Evolutionary conservation across 2,113 vertebrate species (phyloP), one percentile per base, ranked within the genome.

Genomic region (Ciconia stormi): DNA sequence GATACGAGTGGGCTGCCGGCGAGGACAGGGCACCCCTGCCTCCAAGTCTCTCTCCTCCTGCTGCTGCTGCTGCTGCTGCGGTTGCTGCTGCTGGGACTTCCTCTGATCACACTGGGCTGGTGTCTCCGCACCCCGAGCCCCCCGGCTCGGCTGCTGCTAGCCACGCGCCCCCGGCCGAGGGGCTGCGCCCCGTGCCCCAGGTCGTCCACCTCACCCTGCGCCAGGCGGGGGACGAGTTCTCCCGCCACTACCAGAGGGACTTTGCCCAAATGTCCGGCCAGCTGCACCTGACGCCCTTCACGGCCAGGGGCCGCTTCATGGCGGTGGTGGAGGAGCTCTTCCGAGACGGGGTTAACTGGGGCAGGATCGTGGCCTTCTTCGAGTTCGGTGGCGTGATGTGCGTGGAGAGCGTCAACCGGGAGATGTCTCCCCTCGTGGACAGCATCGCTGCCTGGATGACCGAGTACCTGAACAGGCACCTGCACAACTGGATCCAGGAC

Each of bases 341-440:
- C 98, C 98, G 99, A 97, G 99, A 99, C 22, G 99, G 99, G 26
- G 98, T 99, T 83, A 99, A 99, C 98, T 99, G 99, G 99, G 99
- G 99, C 76, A 98, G 99, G 93, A 99, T 99, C 50, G 99, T 99
- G 95, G 99, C 99, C 82, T 99, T 99, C 98, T 99, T 99, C 86
- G 99, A 99, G 98, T 99, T 99, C 42, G 99, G 99, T 16, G 99
- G 99, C 15, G 98, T 99, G 55, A 98, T 99, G 98, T 99, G 99
- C 19, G 99, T 99, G 96, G 99, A 99, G 97, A 99, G 99, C 93
- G 98, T 98, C 96, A 98, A 99, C 96, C 98, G 99, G 91, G 99
- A 99, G 97, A 99, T 99, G 99, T 98, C 97, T 13, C 92, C 98
- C 47, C 99, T 99, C 36, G 99, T 99, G 96, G 99, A 99, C 97